A percentile compares a stretch with the other conserved stretches of the same genome.
Conservation (phyloP, 2,113 vertebrate species). For the Parus major region DNA sequence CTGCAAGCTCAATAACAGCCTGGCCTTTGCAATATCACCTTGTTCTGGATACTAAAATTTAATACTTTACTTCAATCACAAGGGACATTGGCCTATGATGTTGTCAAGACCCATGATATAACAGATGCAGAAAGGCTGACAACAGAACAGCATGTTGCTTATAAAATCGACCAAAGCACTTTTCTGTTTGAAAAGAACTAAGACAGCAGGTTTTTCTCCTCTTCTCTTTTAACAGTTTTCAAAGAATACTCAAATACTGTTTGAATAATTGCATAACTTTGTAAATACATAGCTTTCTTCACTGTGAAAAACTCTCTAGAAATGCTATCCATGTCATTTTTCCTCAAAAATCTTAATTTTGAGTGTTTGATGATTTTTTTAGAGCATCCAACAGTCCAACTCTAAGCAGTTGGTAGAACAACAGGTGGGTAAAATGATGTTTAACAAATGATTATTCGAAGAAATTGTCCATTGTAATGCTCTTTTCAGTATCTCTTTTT, state of each 20-base stretch:
- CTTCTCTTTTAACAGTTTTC: background rate
- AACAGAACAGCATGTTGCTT: constrained; percentile 40
- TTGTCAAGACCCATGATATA: constrained; percentile 54
- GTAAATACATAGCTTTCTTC: background rate
- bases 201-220: constrained; percentile 2
- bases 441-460: background rate
- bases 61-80: constrained; percentile 73
- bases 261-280: background rate
- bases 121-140: constrained; percentile 38
- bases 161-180: constrained; percentile 48
- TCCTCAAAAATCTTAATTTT: background rate
- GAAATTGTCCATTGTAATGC: background rate
- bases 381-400: background rate
- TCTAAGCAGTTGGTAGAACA: background rate
- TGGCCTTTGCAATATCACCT: constrained; percentile 68
- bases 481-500: background rate
- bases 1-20: constrained; percentile 45
- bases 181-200: constrained; percentile 24
- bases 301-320: background rate
- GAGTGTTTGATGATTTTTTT: background rate
- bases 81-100: constrained; percentile 49
- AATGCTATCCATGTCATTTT: background rate
- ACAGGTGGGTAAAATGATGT: background rate
- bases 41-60: constrained; percentile 54
- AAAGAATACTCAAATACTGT: background rate